These are phyloP conservation scores for Drosophila pectinifera DNA, from an alignment of 1,140 invertebrate genomes.

Conservation along the genomic window DNA sequence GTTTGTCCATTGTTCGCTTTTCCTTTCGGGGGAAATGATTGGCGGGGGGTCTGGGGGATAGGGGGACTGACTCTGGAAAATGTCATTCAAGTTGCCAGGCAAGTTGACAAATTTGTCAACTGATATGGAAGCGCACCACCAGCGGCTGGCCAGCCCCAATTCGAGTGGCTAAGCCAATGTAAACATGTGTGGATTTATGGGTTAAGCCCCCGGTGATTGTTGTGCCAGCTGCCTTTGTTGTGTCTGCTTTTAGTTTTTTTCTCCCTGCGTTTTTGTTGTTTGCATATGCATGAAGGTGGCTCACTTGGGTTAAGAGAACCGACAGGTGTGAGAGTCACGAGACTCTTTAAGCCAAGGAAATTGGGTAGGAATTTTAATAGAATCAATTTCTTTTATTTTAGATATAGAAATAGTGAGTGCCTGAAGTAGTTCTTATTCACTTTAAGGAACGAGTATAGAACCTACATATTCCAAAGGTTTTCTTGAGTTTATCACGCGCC, in stretches of 20 bases:
- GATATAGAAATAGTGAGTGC: too few relatives aligned
- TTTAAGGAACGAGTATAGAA: too few relatives aligned
- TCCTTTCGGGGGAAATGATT: slow-evolving; percentile 32
- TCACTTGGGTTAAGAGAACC: neutral
- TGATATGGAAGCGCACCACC: slow-evolving; percentile 65
- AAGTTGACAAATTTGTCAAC: slow-evolving; percentile 79
- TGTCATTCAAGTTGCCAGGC: slow-evolving; percentile 77
- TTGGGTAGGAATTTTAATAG: fast-evolving
- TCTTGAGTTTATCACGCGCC: slow-evolving; percentile 21
- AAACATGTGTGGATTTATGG: slow-evolving; percentile 79
- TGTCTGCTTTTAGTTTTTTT: slow-evolving; percentile 18
- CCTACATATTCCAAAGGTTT: neutral
- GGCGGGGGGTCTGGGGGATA: neutral
- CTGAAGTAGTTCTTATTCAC: neutral
- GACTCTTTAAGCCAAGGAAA: neutral
- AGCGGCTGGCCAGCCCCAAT: slow-evolving; percentile 18
- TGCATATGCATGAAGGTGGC: slow-evolving; percentile 67
- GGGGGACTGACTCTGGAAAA: slow-evolving; percentile 59
- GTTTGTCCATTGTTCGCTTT: slow-evolving; percentile 67
- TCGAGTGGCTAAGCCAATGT: slow-evolving; percentile 61
- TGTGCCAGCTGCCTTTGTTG: slow-evolving; percentile 36
- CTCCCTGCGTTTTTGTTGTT: slow-evolving; percentile 28
- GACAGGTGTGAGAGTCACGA: slow-evolving; percentile 3
- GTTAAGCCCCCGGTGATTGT: slow-evolving; percentile 40
- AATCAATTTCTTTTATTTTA: neutral